A percentile compares a stretch with the other conserved stretches of the same genome.
These are phyloP conservation scores for Solea senegalensis DNA, from an alignment of 2,113 vertebrate species.

Conservation along the genomic window DNA sequence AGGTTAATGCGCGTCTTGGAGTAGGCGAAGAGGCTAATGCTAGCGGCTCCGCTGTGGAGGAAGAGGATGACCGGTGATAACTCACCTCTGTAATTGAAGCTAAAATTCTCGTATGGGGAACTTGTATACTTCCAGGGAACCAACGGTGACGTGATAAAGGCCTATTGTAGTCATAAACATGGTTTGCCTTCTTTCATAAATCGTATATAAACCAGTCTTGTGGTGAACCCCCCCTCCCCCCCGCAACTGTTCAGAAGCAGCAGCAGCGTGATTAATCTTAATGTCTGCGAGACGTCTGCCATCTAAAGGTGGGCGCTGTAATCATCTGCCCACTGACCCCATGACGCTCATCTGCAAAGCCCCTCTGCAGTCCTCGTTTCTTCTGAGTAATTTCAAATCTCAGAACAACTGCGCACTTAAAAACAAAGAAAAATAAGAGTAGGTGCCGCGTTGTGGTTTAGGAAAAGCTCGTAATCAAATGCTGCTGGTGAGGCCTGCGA, in stretches of 20 bases:
- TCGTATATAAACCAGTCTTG: too few species aligned
- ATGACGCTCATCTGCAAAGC: constrained; percentile 61
- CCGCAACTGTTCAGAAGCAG: background rate
- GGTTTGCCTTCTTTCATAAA: too few species aligned
- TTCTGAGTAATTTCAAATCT: constrained; percentile 58
- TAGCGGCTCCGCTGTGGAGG: too few species aligned
- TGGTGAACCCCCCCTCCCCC: too few species aligned
- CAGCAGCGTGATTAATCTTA: constrained; percentile 80
- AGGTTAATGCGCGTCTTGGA: too few species aligned
- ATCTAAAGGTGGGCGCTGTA: constrained; percentile 78
- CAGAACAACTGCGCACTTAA: constrained; percentile 55
- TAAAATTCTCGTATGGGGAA: too few species aligned
- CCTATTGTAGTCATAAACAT: too few species aligned
- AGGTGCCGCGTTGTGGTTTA: constrained; percentile 40
- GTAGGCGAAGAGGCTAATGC: too few species aligned
- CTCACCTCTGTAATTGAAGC: too few species aligned
- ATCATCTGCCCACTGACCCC: constrained; percentile 85
- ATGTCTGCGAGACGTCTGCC: constrained; percentile 69
- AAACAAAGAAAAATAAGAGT: constrained; percentile 43
- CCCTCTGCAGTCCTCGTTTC: constrained; percentile 46
- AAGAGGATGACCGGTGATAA: too few species aligned
- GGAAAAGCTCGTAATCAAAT: constrained; percentile 75
- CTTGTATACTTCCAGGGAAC: too few species aligned
- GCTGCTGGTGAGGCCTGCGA: constrained; percentile 69
- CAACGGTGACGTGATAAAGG: too few species aligned